A percentile compares a stretch with the other conserved stretches of the same genome.
Evolutionary conservation across 2,797 vertebrate species (phyloP).

Genomic region (Artibeus lituratus): DNA sequence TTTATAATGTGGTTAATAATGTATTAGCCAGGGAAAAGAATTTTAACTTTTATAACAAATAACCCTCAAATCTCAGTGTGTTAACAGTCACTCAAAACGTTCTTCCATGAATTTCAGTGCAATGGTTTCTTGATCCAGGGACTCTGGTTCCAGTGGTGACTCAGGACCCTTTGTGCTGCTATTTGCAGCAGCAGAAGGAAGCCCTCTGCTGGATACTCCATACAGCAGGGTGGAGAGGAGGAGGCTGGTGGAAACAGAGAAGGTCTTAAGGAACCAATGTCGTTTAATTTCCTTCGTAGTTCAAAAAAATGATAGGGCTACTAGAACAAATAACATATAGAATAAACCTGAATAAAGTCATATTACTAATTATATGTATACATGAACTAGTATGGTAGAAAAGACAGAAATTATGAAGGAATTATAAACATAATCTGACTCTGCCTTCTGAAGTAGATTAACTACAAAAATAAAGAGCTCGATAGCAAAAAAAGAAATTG

Average conservation of each 20-base stretch:
- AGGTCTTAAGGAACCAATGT: neutral
- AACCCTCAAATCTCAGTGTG: neutral
- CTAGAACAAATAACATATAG: neutral
- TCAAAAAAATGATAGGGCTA: neutral
- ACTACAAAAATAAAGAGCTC: neutral
- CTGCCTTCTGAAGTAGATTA: neutral
- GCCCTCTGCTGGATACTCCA: neutral
- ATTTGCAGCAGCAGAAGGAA: neutral
- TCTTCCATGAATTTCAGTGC: neutral
- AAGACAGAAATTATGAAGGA: neutral
- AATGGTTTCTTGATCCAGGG: neutral
- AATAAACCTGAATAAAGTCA: neutral
- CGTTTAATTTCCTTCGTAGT: neutral
- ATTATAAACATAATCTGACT: neutral
- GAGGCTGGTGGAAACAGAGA: neutral
- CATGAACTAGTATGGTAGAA: neutral
- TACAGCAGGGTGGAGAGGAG: neutral
- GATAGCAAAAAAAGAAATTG: neutral
- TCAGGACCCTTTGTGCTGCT: neutral
- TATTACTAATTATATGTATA: neutral
- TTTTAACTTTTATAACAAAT: neutral
- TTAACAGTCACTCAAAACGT: neutral
- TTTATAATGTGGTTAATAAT: neutral
- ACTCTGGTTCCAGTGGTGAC: neutral
- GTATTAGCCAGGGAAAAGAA: neutral